Base-by-base conservation (phyloP, 2,797 vertebrate species). In the Neosalanx taihuensis region DNA sequence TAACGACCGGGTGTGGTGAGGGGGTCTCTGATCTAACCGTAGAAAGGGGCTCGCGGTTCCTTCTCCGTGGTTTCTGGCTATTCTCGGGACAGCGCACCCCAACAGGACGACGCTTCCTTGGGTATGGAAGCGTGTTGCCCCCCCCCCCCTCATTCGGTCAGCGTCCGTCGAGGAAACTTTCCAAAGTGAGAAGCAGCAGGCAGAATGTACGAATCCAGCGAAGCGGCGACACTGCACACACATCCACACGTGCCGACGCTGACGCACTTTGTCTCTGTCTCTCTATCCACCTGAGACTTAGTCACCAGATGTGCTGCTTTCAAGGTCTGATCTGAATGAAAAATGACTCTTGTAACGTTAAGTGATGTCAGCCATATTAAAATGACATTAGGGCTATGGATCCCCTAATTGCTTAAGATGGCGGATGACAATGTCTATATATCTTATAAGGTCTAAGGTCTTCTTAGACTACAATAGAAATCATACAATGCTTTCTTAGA, bases 311-410 rank as follows among this genome's bases (percentile, higher is more conserved):
- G 71, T 68, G 70, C 60, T 75, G 58, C 64, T 63, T 70, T 81
- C 64, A 72, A 76, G 75, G 76, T 72, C 77, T 77, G 78, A 83
- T 82, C 76, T 71, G 71, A 76, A 71, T 58, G 78, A 56, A 70
- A 72, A 78, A 85, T 82, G 75, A 77, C 76, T 61, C 68, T 69
- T 71, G 62, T 67, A 72, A 71, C 69, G 71, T 76, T 77, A 78
- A 81, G 58, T 69, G 71, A 84, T 78, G 80, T 79, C 72, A 72
- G 75, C 80, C 79, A 75, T 75, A 74, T 78, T 79, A 72, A 77
- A 76, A 72, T 76, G 57, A 37, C 72, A 80, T 82, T 72, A 83
- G 61, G 69, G 63, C 67, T 75, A 71, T 77, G 64, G 69, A 77
- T 73, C 79, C 81, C 81, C 64, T 72, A 79, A 81, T 77, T 78